Evolutionary conservation across 2,888 invertebrate genomes (phyloP), one percentile per base, ranked within the genome.

Genomic region (Drosophila monieri): DNA sequence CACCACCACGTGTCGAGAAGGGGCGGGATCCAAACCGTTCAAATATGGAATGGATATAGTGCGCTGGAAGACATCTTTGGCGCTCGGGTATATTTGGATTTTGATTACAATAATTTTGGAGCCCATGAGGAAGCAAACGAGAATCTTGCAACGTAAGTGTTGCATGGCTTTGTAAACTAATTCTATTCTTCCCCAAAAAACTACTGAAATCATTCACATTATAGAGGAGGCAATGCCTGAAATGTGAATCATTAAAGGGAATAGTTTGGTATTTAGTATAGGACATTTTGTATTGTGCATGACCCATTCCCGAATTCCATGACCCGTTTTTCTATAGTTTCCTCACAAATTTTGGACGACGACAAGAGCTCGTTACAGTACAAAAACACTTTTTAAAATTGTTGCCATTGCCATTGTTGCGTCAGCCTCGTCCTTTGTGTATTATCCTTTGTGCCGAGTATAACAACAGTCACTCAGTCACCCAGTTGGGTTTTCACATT

Each of bases 321-420:
- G 35, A 35, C 35, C 35, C 35, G 35, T 35, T 73, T 85, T 81
- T 85, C 85, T 79, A 77, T 74, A 81, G 86, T 85, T 81, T 81
- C 61, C 41, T 71, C 76, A 80, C 76, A 81, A 83, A 85, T 83
- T 74, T 41, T 58, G 48, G 55, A 41, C 62, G 48, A 18, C 18
- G 39, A 41, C 14, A 41, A 57, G 37, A 43, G 47, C 41, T 58
- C 44, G 43, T 55, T 55, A 55, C 52, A 57, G 47, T 23, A 73
- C 51, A 61, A 76, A 81, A 76, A 79, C 76, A 68, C 68, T 85
- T 84, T 79, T 79, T 77, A 85, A 84, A 87, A 83, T 73, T 78
- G 76, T 87, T 76, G 76, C 87, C 74, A 87, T 85, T 85, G 84
- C 87, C 74, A 87, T 85, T 85, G 84, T 85, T 83, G 78, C 81